Evolutionary conservation across 1,140 invertebrate species (phyloP).

Genomic region (Holotrichia oblita): DNA sequence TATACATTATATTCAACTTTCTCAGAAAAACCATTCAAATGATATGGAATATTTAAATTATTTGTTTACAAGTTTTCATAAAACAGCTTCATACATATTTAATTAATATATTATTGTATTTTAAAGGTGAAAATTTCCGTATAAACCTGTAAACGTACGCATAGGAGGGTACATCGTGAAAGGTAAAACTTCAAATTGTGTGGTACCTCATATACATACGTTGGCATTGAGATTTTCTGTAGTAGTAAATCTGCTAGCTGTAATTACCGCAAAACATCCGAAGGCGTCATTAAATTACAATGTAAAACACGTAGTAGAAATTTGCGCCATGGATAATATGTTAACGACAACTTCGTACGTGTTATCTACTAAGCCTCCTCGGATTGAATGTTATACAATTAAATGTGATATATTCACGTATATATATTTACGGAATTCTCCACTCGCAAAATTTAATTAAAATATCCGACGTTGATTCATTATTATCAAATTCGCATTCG

Average conservation of each 20-base stretch:
- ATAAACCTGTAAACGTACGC: too few species aligned
- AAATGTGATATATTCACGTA: slow-evolving; percentile 3
- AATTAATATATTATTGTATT: too few species aligned
- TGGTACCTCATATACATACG: background rate
- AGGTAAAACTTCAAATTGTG: too few species aligned
- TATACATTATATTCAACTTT: too few species aligned
- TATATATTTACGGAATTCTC: slow-evolving; percentile 13
- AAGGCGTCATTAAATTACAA: background rate
- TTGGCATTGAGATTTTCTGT: slow-evolving; percentile 1
- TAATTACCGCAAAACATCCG: background rate
- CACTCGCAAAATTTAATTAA: slow-evolving; percentile 29
- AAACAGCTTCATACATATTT: too few species aligned
- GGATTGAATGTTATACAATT: slow-evolving; percentile 25
- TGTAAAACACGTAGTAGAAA: slow-evolving; percentile 30
- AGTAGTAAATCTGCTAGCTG: background rate
- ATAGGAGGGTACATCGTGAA: too few species aligned
- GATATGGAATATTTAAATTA: too few species aligned
- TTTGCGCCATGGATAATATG: slow-evolving; percentile 6
- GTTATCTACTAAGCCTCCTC: slow-evolving; percentile 1
- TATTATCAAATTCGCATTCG: slow-evolving; percentile 25
- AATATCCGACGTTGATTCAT: slow-evolving; percentile 28
- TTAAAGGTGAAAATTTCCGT: too few species aligned
- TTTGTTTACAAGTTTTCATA: too few species aligned
- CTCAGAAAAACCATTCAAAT: too few species aligned
- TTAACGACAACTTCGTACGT: background rate